Evolutionary conservation across 2,797 vertebrate genomes (phyloP).

Genomic region (Naso thynnoides): DNA sequence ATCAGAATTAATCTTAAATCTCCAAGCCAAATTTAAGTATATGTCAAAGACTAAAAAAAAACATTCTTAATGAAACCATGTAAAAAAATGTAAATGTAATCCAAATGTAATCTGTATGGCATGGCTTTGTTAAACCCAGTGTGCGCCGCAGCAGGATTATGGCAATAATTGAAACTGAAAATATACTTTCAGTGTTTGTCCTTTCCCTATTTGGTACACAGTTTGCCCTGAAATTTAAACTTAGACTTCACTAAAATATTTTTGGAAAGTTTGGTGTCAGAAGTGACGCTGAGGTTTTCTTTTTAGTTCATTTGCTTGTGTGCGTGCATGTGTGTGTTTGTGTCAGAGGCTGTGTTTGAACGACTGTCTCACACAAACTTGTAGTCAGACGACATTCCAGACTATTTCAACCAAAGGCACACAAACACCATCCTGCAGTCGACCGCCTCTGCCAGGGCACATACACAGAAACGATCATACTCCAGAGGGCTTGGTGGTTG

Average conservation of each 20-base stretch:
- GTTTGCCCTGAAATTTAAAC: neutral
- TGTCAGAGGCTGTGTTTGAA: neutral
- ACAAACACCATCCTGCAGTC: constrained; percentile 53
- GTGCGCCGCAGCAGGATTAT: neutral
- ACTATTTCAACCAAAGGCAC: constrained; percentile 63
- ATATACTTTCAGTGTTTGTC: neutral
- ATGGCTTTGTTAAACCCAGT: neutral
- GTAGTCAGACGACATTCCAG: constrained; percentile 80
- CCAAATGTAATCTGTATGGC: neutral
- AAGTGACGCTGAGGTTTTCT: constrained; percentile 30
- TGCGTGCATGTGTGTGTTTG: constrained; percentile 12
- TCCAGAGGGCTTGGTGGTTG: constrained; percentile 12
- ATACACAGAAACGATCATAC: constrained; percentile 22
- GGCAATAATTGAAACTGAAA: neutral
- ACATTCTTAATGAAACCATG: neutral
- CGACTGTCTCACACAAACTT: constrained; percentile 67
- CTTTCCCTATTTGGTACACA: neutral
- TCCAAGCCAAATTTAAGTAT: neutral
- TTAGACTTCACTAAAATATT: neutral
- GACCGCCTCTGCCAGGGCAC: constrained; percentile 38
- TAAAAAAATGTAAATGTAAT: neutral
- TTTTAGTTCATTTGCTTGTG: constrained; percentile 31
- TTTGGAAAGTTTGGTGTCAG: constrained; percentile 28
- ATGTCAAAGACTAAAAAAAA: neutral
- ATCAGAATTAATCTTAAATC: neutral